These are phyloP conservation scores for Coilia nasus DNA, from an alignment of 2,797 vertebrate genomes.

Conservation along the genomic window DNA sequence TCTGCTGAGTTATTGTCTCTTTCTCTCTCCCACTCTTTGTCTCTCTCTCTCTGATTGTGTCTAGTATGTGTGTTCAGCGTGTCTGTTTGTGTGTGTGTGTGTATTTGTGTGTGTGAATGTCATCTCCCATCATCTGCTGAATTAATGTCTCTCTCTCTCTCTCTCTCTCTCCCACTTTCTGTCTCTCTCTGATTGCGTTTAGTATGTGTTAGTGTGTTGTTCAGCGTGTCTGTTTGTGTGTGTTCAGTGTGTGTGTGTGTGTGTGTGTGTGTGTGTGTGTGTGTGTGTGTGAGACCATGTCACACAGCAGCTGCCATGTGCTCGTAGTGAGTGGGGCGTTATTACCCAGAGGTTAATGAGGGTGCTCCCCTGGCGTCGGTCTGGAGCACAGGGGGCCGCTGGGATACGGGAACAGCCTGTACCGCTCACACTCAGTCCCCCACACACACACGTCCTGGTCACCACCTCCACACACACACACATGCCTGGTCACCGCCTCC, in stretches of 20 bases:
- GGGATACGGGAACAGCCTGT: neutral
- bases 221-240: neutral
- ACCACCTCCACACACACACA: neutral
- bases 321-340: neutral
- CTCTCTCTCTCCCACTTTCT: no score
- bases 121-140: neutral
- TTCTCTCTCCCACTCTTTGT: no score
- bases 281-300: neutral
- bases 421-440: neutral
- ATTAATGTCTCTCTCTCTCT: neutral
- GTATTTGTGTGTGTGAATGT: neutral
- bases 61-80: neutral
- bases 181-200: no score
- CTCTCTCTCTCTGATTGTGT: no score
- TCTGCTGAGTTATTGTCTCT: neutral
- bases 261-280: neutral
- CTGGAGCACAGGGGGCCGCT: neutral
- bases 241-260: slow-evolving; percentile 2
- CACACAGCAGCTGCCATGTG: neutral
- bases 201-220: slow-evolving; percentile 6
- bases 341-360: slow-evolving; percentile 26
- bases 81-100: slow-evolving; percentile 23
- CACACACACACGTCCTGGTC: neutral
- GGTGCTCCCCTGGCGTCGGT: neutral
- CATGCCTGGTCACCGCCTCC: neutral